Base-by-base conservation (phyloP, 2,888 invertebrate species). In the Ceriagrion tenellum region DNA sequence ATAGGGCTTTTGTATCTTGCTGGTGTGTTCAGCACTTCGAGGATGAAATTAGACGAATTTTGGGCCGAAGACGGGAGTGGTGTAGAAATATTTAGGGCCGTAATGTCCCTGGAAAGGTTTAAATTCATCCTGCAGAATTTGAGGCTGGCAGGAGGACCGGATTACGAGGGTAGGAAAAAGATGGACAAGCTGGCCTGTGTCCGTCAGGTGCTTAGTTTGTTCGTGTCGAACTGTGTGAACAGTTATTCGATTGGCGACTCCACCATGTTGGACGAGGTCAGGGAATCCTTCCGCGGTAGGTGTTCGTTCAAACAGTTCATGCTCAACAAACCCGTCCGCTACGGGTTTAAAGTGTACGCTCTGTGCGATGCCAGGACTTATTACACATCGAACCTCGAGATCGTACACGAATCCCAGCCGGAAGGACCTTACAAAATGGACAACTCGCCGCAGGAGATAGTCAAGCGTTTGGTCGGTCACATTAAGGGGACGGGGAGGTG, bases 261-360 rank as follows among this genome's bases (percentile, higher is more conserved):
- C 47, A 55, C 69, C 13, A 90, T 63, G 23, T 16, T 95, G 55
- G 89, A 90, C 63, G 88, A 88, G 55, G 63, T 90, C 12, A 74
- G 63, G 59, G 90, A 74, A 59, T 59, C 59, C 20, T 95, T 69
- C 81, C 95, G 88, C 40, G 95, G 95, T 16, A 88, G 88, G 40
- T 95, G 95, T 55, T 95, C 95, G 35, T 95, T 95, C 93, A 93
- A 93, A 55, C 63, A 69, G 69, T 93, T 93, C 93, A 93, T 93
- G 93, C 69, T 69, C 40, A 69, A 88, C 30, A 95, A 95, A 55
- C 95, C 95, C 30, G 81, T 81, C 88, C 81, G 40, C 20, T 95
- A 95, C 26, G 95, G 95, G 56, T 95, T 88, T 56, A 95, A 95
- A 88, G 95, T 95, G 26, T 88, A 95, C 55, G 95, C 95, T 55